Evolutionary conservation across 2,113 vertebrate genomes (phyloP).

Genomic region (Alligator sinensis): DNA sequence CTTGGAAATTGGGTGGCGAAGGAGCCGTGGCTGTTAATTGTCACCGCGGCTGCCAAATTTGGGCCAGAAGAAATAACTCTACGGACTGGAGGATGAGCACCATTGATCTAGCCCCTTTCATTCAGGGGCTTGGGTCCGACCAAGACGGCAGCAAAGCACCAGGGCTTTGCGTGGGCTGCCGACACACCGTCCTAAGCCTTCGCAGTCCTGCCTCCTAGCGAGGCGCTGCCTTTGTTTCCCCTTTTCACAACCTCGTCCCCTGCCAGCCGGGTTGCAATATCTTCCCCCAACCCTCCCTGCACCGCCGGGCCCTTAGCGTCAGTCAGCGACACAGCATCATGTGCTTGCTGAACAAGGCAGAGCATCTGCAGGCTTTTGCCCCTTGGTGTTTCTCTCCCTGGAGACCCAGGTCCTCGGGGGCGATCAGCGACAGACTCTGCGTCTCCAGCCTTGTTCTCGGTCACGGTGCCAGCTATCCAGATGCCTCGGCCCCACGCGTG

Average conservation of each 20-base stretch:
- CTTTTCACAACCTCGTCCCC: slow-evolving; percentile 51
- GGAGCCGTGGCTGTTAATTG: too few species aligned
- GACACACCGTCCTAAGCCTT: slow-evolving; percentile 47
- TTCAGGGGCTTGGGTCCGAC: slow-evolving; percentile 55
- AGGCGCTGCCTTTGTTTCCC: slow-evolving; percentile 64
- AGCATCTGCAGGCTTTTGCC: neutral
- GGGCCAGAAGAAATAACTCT: too few species aligned
- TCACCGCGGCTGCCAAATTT: too few species aligned
- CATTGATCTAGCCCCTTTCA: neutral
- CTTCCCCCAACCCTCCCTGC: slow-evolving; percentile 10
- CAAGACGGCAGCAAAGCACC: slow-evolving; percentile 50
- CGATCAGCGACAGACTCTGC: neutral
- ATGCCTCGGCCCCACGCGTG: neutral
- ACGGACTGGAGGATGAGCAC: neutral
- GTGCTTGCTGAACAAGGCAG: slow-evolving; percentile 32
- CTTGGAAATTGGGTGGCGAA: too few species aligned
- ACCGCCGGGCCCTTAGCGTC: neutral
- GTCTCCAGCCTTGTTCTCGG: neutral
- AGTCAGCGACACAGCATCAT: neutral
- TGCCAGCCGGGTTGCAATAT: slow-evolving; percentile 58
- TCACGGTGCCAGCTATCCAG: neutral
- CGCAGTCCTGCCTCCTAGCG: slow-evolving; percentile 18
- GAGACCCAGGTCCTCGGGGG: slow-evolving; percentile 48
- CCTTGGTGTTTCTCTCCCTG: neutral
- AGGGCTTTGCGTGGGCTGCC: slow-evolving; percentile 38